These are phyloP conservation scores for Panonychus citri DNA, from an alignment of 1,140 invertebrate genomes.

Conservation along the genomic window DNA sequence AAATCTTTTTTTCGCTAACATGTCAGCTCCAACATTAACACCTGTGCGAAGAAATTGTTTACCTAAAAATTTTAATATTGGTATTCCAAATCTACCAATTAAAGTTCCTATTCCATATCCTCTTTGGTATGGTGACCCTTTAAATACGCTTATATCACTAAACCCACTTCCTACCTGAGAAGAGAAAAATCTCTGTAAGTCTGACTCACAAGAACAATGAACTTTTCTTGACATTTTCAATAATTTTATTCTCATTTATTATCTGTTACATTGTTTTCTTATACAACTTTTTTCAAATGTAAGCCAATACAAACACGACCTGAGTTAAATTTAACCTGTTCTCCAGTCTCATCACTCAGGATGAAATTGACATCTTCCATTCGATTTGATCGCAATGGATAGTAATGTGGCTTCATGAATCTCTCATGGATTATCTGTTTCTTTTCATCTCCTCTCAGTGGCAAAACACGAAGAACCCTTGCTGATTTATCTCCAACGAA, in stretches of 20 bases:
- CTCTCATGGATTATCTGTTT: not conserved
- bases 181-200: not conserved
- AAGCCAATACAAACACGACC: not conserved
- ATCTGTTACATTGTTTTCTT: not conserved
- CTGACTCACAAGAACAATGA: not conserved
- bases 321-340: not conserved
- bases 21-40: not conserved
- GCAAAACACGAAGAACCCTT: not conserved
- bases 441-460: not conserved
- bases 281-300: not conserved
- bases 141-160: not conserved
- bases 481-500: not conserved
- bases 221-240: not conserved
- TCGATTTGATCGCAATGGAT: not conserved
- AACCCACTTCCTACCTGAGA: not conserved
- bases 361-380: not conserved
- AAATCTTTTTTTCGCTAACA: not conserved
- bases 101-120: not conserved
- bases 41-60: not conserved
- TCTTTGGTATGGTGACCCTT: not conserved
- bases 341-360: not conserved
- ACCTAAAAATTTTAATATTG: not conserved
- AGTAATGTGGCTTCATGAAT: not conserved
- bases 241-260: not conserved
- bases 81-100: not conserved